phyloP scores from a whole-genome alignment of 1,140 invertebrate genomes.

The Nephila pilipes region DNA sequence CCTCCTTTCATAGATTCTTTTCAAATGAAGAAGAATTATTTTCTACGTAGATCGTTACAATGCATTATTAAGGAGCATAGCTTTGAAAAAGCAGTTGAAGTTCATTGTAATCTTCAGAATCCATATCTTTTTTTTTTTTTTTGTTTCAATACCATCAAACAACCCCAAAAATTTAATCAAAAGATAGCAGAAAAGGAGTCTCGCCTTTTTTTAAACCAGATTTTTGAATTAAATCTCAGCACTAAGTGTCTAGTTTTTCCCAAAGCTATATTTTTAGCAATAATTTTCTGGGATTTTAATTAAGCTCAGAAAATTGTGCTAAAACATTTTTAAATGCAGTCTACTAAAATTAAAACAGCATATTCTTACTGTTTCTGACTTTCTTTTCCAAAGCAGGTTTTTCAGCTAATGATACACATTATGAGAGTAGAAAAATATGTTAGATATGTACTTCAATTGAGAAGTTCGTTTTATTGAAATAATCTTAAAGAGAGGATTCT shows the following conservation, averaged over 20 bases:
- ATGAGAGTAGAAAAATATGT: too few relatives aligned
- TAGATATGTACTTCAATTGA: too few relatives aligned
- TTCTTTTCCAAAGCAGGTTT: too few relatives aligned
- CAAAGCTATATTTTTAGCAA: too few relatives aligned
- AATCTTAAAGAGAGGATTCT: too few relatives aligned
- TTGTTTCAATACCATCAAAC: neutral
- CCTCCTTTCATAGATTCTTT: slow-evolving; percentile 28
- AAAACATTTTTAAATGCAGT: too few relatives aligned
- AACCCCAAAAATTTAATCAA: neutral
- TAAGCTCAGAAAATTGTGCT: too few relatives aligned
- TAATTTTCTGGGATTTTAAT: too few relatives aligned
- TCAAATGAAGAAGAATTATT: neutral
- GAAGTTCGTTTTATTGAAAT: too few relatives aligned
- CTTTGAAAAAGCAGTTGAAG: neutral
- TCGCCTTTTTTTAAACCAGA: neutral
- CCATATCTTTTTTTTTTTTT: neutral
- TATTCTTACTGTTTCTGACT: too few relatives aligned
- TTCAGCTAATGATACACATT: too few relatives aligned
- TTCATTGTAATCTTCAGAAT: slow-evolving; percentile 21
- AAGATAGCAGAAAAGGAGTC: neutral
- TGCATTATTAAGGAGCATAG: neutral
- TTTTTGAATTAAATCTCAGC: neutral
- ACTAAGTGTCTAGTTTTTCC: neutral
- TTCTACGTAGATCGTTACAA: neutral
- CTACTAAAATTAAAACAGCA: too few relatives aligned